Evolutionary conservation across 2,888 invertebrate species (phyloP).

Genomic region (Oxycera nigricornis): DNA sequence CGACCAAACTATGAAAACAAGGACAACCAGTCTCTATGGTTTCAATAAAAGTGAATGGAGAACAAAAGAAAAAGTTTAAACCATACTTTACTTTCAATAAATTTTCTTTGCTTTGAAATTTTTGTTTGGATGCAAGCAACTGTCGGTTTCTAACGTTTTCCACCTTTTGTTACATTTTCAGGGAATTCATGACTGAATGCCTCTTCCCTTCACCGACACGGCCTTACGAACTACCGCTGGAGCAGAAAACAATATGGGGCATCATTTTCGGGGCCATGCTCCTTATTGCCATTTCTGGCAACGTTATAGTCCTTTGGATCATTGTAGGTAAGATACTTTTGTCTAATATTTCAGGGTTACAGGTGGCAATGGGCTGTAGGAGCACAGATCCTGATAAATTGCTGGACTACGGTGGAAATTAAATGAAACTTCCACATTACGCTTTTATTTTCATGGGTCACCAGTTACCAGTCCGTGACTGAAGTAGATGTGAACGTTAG

Average conservation of each 20-base stretch:
- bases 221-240: slow-evolving; percentile 71
- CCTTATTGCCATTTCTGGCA: slow-evolving; percentile 82
- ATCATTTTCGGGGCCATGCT: slow-evolving; percentile 79
- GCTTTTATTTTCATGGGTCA: not conserved
- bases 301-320: slow-evolving; percentile 93
- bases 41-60: too few species aligned
- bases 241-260: slow-evolving; percentile 76
- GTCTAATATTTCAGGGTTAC: not conserved
- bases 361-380: not conserved
- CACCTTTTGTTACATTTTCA: slow-evolving; percentile 54
- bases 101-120: not conserved
- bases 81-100: not conserved
- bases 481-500: too few species aligned
- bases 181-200: slow-evolving; percentile 68
- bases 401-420: not conserved
- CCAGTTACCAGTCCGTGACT: too few species aligned
- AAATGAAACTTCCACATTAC: not conserved
- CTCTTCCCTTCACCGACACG: slow-evolving; percentile 66
- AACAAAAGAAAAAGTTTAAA: too few species aligned
- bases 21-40: too few species aligned
- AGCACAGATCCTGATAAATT: not conserved
- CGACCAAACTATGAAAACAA: too few species aligned
- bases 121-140: not conserved
- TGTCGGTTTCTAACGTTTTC: too few species aligned
- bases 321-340: slow-evolving; percentile 72